Evolutionary conservation across 2,797 vertebrate genomes (phyloP).

Genomic region (Nasua narica): DNA sequence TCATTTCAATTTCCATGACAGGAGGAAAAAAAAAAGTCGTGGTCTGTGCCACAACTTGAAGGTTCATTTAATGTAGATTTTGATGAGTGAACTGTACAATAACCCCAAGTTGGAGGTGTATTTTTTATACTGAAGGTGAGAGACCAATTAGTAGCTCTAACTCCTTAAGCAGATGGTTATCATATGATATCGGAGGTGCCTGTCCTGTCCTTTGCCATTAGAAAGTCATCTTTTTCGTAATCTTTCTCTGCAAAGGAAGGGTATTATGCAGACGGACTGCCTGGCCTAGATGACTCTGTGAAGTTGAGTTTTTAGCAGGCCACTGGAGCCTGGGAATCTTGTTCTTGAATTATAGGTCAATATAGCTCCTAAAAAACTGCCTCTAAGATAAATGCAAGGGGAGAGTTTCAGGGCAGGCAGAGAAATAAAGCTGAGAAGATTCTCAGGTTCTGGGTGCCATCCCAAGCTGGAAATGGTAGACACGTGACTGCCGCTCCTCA

Average conservation of each 20-base stretch:
- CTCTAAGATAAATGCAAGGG: conserved; percentile 22
- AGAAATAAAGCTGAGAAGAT: conserved; percentile 6
- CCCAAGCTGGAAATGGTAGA: neutral
- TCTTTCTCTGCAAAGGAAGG: conserved; percentile 54
- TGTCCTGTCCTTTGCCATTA: conserved; percentile 69
- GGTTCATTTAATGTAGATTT: conserved; percentile 60
- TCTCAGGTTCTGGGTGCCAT: neutral
- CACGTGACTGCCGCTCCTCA: neutral
- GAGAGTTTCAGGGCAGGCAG: conserved; percentile 22
- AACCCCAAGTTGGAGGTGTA: conserved; percentile 34
- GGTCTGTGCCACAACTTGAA: conserved; percentile 47
- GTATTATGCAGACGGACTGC: conserved; percentile 63
- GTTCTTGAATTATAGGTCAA: conserved; percentile 50
- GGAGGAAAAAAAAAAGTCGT: neutral
- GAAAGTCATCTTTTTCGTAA: conserved; percentile 66
- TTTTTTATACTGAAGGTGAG: conserved; percentile 65
- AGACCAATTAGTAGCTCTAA: conserved; percentile 71
- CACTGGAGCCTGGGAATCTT: conserved; percentile 32
- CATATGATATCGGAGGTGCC: conserved; percentile 61
- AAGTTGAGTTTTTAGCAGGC: conserved; percentile 49
- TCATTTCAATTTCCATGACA: conserved; percentile 50
- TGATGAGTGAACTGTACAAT: conserved; percentile 55
- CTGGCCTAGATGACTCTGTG: conserved; percentile 11
- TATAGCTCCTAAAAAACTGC: conserved; percentile 21
- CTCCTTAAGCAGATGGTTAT: conserved; percentile 71